A percentile compares a stretch with the other conserved stretches of the same genome.
phyloP scores from a whole-genome alignment of 2,888 invertebrate species.

The Patella depressa region DNA sequence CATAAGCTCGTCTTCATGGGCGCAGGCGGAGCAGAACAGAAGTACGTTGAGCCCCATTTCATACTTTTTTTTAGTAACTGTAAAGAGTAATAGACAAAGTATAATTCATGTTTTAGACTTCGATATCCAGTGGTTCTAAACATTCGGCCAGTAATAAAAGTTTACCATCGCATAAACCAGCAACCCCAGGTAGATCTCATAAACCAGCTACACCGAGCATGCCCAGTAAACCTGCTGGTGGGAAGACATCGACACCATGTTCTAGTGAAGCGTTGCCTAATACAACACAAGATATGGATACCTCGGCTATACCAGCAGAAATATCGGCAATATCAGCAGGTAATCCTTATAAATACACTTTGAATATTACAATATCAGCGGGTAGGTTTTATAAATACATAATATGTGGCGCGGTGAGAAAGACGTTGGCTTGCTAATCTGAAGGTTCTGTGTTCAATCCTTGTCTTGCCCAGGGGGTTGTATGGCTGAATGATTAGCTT shows the following conservation, averaged over 20 bases:
- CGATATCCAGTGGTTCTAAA: no score
- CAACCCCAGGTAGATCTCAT: background rate
- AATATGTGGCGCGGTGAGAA: no score
- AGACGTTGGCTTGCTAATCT: no score
- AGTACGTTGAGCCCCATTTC: no score
- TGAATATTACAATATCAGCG: constrained; percentile 30
- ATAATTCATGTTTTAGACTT: no score
- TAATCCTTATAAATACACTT: constrained; percentile 1
- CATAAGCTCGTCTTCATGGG: no score
- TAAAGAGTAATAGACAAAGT: no score
- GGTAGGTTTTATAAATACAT: constrained; percentile 8
- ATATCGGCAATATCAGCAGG: constrained; percentile 41
- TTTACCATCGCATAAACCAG: background rate
- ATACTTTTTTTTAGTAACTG: no score
- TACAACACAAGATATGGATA: constrained; percentile 52
- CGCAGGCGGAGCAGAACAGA: no score
- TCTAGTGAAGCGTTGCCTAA: constrained; percentile 48
- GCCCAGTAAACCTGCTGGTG: constrained; percentile 26
- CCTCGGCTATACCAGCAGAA: constrained; percentile 58
- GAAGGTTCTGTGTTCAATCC: no score
- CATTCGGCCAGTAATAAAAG: background rate
- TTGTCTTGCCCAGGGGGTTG: no score
- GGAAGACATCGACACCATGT: constrained; percentile 57
- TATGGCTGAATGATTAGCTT: no score
- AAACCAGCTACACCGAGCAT: background rate